phyloP scores from a whole-genome alignment of 2,797 vertebrate genomes.

The Silurus aristotelis region DNA sequence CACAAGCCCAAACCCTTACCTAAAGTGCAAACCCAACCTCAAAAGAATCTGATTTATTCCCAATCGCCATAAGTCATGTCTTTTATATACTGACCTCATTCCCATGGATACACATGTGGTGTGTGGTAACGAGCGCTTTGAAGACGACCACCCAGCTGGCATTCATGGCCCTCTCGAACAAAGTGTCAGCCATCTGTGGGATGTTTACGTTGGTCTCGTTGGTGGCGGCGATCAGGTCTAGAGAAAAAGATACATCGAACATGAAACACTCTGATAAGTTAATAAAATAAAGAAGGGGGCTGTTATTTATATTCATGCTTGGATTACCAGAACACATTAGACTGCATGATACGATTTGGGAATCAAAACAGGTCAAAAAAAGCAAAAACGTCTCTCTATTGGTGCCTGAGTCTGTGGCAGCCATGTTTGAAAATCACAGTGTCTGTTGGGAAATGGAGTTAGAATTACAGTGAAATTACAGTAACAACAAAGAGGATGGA shows the following conservation, averaged over 20 bases:
- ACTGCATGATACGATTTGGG: neutral
- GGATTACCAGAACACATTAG: neutral
- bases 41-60: too few species aligned
- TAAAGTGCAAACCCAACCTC: too few species aligned
- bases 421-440: too few species aligned
- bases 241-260: neutral
- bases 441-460: too few species aligned
- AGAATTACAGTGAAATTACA: too few species aligned
- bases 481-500: neutral
- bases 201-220: conserved; percentile 99
- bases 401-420: too few species aligned
- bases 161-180: conserved; percentile 95
- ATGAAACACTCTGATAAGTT: neutral
- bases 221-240: conserved; percentile 97
- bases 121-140: conserved; percentile 95
- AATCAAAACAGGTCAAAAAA: too few species aligned
- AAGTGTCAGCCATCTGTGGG: conserved; percentile 98
- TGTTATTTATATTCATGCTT: neutral
- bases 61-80: neutral
- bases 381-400: too few species aligned
- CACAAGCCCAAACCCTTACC: too few species aligned
- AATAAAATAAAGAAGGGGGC: too few species aligned
- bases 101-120: conserved; percentile 97
- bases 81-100: conserved; percentile 84
- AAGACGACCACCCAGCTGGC: conserved; percentile 99